Evolutionary conservation across 2,888 invertebrate genomes (phyloP).

Genomic region (Lordiphosa andalusiaca): DNA sequence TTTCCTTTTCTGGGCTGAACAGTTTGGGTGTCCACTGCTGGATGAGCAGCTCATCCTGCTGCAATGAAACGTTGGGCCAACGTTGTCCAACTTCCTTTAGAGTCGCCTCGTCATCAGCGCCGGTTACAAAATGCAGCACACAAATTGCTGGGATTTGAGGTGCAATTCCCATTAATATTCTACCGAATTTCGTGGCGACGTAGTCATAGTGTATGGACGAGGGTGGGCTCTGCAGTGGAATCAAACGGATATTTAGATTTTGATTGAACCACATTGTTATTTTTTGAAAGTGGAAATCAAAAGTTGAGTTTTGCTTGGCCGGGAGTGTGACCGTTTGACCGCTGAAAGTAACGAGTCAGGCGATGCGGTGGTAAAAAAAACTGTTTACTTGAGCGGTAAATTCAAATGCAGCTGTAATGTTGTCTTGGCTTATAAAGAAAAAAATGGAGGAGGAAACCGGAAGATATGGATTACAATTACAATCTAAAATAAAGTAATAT

Average conservation of each 20-base stretch:
- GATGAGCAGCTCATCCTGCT: constrained; percentile 17
- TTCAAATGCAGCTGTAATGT: too few species aligned
- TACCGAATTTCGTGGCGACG: constrained; percentile 41
- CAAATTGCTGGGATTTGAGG: constrained; percentile 43
- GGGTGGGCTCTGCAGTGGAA: constrained; percentile 26
- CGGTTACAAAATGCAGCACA: constrained; percentile 46
- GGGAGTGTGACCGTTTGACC: constrained; percentile 1
- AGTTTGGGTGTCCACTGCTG: constrained; percentile 11
- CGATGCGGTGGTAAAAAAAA: too few species aligned
- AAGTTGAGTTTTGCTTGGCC: too few species aligned
- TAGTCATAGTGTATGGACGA: constrained; percentile 36
- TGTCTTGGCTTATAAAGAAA: too few species aligned
- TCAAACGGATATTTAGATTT: constrained; percentile 17
- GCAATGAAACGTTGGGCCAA: constrained; percentile 46
- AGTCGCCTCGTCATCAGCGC: constrained; percentile 17
- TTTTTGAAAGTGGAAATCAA: too few species aligned
- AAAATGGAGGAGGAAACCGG: too few species aligned
- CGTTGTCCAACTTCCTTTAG: constrained; percentile 27
- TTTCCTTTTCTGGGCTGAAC: constrained; percentile 24
- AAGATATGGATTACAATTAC: too few species aligned
- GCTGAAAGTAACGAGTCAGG: too few species aligned
- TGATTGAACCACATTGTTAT: constrained; percentile 42
- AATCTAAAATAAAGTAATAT: too few species aligned
- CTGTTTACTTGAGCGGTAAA: too few species aligned
- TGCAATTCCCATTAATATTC: constrained; percentile 46